A percentile compares a stretch with the other conserved stretches of the same genome.
phyloP scores from a whole-genome alignment of 2,797 vertebrate species.

The Sciurus vulgaris region DNA sequence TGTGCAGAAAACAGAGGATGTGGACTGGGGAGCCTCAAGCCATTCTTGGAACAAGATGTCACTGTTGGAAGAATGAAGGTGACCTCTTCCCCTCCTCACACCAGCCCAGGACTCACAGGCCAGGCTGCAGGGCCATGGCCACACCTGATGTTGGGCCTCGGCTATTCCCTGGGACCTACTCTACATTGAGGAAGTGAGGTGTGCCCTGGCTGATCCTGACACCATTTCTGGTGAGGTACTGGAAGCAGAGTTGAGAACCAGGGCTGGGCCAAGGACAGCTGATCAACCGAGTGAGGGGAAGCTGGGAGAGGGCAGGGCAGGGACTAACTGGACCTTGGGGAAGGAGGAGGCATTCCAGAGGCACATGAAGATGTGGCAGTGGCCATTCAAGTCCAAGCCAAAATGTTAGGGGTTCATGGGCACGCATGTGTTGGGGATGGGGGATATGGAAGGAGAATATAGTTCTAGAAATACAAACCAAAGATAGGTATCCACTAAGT shows the following conservation, averaged over 20 bases:
- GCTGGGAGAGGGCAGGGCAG: neutral
- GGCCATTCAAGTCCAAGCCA: neutral
- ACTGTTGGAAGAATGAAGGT: conserved; percentile 49
- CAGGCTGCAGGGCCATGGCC: neutral
- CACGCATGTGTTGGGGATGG: neutral
- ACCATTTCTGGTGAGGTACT: neutral
- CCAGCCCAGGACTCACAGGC: neutral
- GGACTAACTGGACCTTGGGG: fast-evolving
- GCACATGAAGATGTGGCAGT: neutral
- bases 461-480: neutral
- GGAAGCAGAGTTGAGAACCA: neutral
- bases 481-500: neutral
- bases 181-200: fast-evolving
- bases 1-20: conserved; percentile 28
- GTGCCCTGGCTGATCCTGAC: neutral
- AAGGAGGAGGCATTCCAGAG: neutral
- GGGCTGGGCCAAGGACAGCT: neutral
- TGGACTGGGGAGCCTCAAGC: conserved; percentile 53
- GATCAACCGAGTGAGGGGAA: neutral
- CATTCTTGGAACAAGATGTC: conserved; percentile 68
- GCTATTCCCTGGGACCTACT: neutral
- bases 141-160: neutral
- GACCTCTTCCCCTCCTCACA: neutral
- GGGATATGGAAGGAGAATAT: neutral
- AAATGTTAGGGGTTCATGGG: neutral